phyloP scores from a whole-genome alignment of 2,888 invertebrate species.

The Norana najaformis region DNA sequence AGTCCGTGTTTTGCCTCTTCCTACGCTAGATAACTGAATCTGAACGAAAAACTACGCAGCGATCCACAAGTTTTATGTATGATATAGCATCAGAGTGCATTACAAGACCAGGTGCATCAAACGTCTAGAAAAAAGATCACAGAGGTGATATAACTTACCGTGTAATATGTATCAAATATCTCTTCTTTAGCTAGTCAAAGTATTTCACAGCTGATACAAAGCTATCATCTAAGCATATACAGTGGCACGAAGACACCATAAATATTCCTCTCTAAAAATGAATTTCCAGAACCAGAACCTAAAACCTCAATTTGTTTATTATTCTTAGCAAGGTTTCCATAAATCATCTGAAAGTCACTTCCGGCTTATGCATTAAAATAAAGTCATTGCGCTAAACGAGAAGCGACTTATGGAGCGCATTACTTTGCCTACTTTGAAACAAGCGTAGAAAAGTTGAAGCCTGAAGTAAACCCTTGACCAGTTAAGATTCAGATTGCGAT shows the following conservation, averaged over 20 bases:
- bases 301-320: neutral
- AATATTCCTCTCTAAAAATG: constrained; percentile 3
- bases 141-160: too few relatives aligned
- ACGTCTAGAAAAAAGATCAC: too few relatives aligned
- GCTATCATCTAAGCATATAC: neutral
- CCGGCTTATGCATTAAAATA: neutral
- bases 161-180: neutral
- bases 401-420: too few relatives aligned
- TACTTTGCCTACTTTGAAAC: too few relatives aligned
- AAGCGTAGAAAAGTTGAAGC: too few relatives aligned
- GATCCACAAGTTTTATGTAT: neutral
- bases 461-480: too few relatives aligned
- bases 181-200: neutral
- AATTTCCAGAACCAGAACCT: neutral
- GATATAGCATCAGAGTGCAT: neutral
- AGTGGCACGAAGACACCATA: neutral
- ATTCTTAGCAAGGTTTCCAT: neutral
- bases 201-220: neutral
- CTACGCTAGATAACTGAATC: neutral
- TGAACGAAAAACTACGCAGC: neutral
- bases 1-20: too few relatives aligned
- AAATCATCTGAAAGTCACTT: neutral
- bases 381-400: neutral
- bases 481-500: too few relatives aligned
- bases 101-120: neutral